Base-by-base conservation (phyloP, 2,113 vertebrate species). In the Cepphus grylle region DNA sequence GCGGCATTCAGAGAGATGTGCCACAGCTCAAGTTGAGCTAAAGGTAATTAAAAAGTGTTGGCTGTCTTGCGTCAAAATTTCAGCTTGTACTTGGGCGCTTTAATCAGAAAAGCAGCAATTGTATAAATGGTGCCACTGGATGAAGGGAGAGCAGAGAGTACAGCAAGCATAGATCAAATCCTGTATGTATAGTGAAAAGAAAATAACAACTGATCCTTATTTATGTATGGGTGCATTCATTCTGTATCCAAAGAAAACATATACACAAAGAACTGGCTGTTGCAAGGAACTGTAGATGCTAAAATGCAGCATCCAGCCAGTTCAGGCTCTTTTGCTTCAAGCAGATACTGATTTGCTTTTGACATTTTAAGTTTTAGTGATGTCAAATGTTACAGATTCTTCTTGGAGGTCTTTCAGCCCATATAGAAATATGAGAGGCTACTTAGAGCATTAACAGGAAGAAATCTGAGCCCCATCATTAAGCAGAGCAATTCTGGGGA, bases 71-170 rank as follows among this genome's bases (percentile, higher is more conserved):
- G 77, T 86, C 76, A 93, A 88, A 49, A 58, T 80, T 90, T 62
- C 86, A 86, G 67, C 91, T 86, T 69, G 27, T 78, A 81, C 42
- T 91, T 50, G 22, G 8, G n/a, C 58, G 66, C 71, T 90, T 94
- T 56, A 77, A 92, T 70, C 82, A 91, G 65, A 94, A 94, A 88
- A 82, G 55, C 62, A 77, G 71, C 80, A 78, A 88, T 92, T 92
- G 50, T n/a, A 53, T 55, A 81, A 96, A 53, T 2, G 18, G 58
- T 73, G 58, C 36, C 69, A 66, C 53, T 55, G 50, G 92, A 78
- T 1, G 9, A 69, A 86, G 53, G n/a, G n/a, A 88, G 45, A 92
- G 34, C 58, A 80, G 59, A 66, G 87, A 80, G 20, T 65, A 69
- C 71, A 92, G 59, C 59, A 71, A 86, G n/a, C 72, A 70, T 3